Evolutionary conservation across 2,113 vertebrate genomes (phyloP).

Genomic region (Mesocricetus auratus): DNA sequence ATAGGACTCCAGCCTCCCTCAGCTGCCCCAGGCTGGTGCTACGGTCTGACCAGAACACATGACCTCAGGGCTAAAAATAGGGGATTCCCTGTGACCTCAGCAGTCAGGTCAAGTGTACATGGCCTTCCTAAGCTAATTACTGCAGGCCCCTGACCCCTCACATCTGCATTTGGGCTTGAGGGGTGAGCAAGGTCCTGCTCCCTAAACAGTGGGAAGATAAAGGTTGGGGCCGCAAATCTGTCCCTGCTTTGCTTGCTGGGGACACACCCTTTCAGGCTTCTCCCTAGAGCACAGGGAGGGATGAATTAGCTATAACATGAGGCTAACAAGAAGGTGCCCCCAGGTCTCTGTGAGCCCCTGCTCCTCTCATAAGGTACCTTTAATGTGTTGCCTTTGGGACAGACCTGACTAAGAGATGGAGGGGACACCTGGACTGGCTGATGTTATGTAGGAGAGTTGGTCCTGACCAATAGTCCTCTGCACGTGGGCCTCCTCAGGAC

Average conservation of each 20-base stretch:
- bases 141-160: slow-evolving; percentile 34
- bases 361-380: not conserved
- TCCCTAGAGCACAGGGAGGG: not conserved
- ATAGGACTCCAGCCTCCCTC: not conserved
- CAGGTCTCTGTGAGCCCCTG: accelerated
- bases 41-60: not conserved
- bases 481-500: accelerated
- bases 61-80: slow-evolving; percentile 43
- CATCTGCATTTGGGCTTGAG: slow-evolving; percentile 57
- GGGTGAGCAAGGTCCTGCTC: not conserved
- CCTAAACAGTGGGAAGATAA: not conserved
- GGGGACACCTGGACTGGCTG: not conserved
- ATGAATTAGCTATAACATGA: accelerated
- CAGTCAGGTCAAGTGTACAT: not conserved
- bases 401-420: not conserved
- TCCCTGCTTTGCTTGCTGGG: not conserved
- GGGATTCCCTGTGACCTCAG: slow-evolving; percentile 17
- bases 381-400: not conserved
- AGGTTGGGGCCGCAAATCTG: accelerated
- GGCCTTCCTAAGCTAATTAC: slow-evolving; percentile 54
- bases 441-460: accelerated
- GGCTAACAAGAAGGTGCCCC: no score
- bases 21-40: not conserved
- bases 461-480: not conserved
- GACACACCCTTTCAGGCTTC: not conserved